phyloP scores from a whole-genome alignment of 2,888 invertebrate species.

The Zaprionus obscuricornis region DNA sequence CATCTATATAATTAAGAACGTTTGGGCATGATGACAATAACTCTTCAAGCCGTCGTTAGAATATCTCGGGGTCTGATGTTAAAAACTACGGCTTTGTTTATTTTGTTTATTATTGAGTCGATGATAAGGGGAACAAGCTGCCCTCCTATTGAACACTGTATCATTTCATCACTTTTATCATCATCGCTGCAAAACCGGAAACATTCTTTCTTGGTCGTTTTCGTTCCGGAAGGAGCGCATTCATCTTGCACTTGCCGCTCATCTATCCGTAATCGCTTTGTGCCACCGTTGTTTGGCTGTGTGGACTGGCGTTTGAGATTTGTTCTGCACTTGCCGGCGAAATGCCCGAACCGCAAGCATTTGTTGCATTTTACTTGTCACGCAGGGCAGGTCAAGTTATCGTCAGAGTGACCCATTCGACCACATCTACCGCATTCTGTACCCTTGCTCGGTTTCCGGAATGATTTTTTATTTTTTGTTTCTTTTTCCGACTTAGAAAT shows the following conservation, averaged over 20 bases:
- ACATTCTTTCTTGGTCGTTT: constrained; percentile 5
- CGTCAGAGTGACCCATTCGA: constrained; percentile 4
- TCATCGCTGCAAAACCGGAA: constrained; percentile 13
- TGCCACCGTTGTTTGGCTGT: constrained; percentile 8
- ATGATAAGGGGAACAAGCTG: constrained; percentile 8
- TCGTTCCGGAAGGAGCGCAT: no score
- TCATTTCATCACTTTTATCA: constrained; percentile 10
- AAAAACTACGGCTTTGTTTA: no score
- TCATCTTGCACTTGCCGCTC: constrained; percentile 10
- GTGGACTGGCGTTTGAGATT: constrained; percentile 8
- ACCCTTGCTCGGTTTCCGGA: constrained; percentile 7
- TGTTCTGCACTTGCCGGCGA: no score
- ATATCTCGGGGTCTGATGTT: no score
- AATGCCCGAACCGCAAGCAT: no score
- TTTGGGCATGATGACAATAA: no score
- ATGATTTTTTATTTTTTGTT: no score
- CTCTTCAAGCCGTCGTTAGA: no score
- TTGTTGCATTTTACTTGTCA: no score
- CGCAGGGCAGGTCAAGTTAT: no score
- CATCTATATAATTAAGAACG: no score
- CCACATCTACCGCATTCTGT: constrained; percentile 14
- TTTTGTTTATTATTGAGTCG: no score
- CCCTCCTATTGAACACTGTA: constrained; percentile 9
- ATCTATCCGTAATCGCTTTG: constrained; percentile 7
- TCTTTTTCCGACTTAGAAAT: constrained; percentile 6